Conservation (phyloP, 92 coral and sea anemone species). For the Scolanthus callimorphus region DNA sequence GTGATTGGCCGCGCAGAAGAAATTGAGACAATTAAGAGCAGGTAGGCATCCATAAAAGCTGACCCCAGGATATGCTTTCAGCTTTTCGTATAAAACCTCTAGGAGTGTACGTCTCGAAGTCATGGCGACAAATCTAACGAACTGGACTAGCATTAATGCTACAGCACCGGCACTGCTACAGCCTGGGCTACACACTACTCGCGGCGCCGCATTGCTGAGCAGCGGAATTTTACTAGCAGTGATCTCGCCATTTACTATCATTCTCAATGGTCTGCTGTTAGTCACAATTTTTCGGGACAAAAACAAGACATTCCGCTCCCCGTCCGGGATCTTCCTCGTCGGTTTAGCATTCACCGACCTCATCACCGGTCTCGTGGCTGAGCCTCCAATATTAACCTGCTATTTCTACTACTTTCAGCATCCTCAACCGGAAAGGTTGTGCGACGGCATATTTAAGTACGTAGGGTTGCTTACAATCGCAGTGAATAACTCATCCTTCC, state of each 20-base stretch:
- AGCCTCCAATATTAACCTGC: constrained; percentile 33
- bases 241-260: constrained; percentile 44
- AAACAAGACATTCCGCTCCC: constrained; percentile 57
- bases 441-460: neutral
- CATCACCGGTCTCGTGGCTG: constrained; percentile 42
- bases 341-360: constrained; percentile 59
- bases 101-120: too few relatives aligned
- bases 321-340: constrained; percentile 46
- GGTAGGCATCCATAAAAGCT: too few relatives aligned
- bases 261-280: constrained; percentile 35
- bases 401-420: constrained; percentile 35
- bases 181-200: neutral
- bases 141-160: neutral
- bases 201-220: constrained; percentile 15
- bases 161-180: neutral
- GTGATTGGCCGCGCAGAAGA: neutral
- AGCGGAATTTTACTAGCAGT: constrained; percentile 50
- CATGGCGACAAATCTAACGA: too few relatives aligned
- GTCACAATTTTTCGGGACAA: constrained; percentile 58
- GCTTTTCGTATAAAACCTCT: too few relatives aligned
- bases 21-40: neutral
- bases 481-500: constrained; percentile 47
- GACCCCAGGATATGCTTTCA: too few relatives aligned
- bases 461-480: constrained; percentile 32
- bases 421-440: neutral